A percentile compares a stretch with the other conserved stretches of the same genome.
Conservation (phyloP, 2,797 vertebrate species). For the Echiichthys vipera region DNA sequence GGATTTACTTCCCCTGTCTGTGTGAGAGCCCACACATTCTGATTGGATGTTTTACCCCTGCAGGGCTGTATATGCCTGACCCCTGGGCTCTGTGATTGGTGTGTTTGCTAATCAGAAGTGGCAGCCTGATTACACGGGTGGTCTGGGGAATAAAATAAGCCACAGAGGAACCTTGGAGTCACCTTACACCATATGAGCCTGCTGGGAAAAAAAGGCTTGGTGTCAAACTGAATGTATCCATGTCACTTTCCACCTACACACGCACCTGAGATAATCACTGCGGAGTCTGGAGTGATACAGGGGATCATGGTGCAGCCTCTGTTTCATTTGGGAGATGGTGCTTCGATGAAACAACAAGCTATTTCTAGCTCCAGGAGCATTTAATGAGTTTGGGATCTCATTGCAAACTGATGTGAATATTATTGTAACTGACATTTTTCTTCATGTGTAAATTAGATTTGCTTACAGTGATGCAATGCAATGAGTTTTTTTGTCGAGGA, state of each 20-base stretch:
- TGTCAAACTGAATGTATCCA: slow-evolving; percentile 44
- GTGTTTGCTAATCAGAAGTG: slow-evolving; percentile 74
- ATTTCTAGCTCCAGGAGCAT: slow-evolving; percentile 29
- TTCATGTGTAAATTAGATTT: slow-evolving; percentile 62
- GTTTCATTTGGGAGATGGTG: slow-evolving; percentile 32
- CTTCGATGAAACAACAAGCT: slow-evolving; percentile 39
- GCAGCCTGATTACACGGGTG: slow-evolving; percentile 71
- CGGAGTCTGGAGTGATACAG: background rate
- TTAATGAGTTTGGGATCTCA: slow-evolving; percentile 49
- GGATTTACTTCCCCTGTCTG: slow-evolving; percentile 24
- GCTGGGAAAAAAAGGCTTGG: background rate
- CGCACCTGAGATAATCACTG: slow-evolving; percentile 39
- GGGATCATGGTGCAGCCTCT: slow-evolving; percentile 10
- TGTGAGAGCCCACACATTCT: slow-evolving; percentile 36
- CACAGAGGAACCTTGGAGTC: slow-evolving; percentile 69
- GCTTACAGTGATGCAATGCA: slow-evolving; percentile 44
- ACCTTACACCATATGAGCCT: slow-evolving; percentile 56
- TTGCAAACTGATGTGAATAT: slow-evolving; percentile 32
- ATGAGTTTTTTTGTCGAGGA: slow-evolving; percentile 16
- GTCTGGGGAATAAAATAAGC: slow-evolving; percentile 61
- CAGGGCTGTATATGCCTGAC: slow-evolving; percentile 48
- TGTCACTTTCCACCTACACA: slow-evolving; percentile 30
- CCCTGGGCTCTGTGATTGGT: slow-evolving; percentile 64
- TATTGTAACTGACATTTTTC: slow-evolving; percentile 52
- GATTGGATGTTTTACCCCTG: slow-evolving; percentile 55